phyloP scores from a whole-genome alignment of 2,113 vertebrate species.

The Dasyurus viverrinus region DNA sequence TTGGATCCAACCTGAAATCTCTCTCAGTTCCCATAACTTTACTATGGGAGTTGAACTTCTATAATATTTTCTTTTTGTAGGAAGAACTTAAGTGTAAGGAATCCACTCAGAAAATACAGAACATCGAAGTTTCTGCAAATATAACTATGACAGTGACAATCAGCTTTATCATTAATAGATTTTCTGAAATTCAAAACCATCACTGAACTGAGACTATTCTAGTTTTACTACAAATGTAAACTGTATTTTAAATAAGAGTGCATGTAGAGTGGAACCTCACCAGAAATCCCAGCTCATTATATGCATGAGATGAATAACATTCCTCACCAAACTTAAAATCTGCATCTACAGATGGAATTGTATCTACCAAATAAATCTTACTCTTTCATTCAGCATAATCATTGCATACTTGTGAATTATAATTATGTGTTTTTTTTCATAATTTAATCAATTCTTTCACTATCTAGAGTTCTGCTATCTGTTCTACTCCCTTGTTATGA shows the following conservation, averaged over 20 bases:
- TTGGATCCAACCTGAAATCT: too few relatives aligned
- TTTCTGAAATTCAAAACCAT: conserved; percentile 85
- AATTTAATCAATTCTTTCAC: conserved; percentile 61
- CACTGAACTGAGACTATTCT: conserved; percentile 30
- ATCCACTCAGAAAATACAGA: conserved; percentile 86
- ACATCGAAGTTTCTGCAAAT: conserved; percentile 78
- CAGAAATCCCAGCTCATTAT: conserved; percentile 65
- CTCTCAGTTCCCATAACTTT: too few relatives aligned
- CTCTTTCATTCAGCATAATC: conserved; percentile 61
- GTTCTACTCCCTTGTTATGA: conserved; percentile 36
- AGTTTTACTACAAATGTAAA: conserved; percentile 60
- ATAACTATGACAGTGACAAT: conserved; percentile 87
- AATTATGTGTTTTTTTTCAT: conserved; percentile 41
- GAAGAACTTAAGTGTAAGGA: conserved; percentile 96
- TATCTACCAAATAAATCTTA: conserved; percentile 65
- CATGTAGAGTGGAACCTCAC: conserved; percentile 65
- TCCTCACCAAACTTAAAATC: conserved; percentile 71
- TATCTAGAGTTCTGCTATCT: conserved; percentile 43
- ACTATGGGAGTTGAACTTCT: conserved; percentile 81
- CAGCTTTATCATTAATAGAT: conserved; percentile 94
- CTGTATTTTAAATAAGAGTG: conserved; percentile 71
- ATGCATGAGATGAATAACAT: conserved; percentile 69
- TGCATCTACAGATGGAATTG: conserved; percentile 56
- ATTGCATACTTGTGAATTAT: conserved; percentile 64
- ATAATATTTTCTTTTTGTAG: conserved; percentile 98